Evolutionary conservation across 2,888 invertebrate genomes (phyloP).

Genomic region (Chymomyza procnemis): DNA sequence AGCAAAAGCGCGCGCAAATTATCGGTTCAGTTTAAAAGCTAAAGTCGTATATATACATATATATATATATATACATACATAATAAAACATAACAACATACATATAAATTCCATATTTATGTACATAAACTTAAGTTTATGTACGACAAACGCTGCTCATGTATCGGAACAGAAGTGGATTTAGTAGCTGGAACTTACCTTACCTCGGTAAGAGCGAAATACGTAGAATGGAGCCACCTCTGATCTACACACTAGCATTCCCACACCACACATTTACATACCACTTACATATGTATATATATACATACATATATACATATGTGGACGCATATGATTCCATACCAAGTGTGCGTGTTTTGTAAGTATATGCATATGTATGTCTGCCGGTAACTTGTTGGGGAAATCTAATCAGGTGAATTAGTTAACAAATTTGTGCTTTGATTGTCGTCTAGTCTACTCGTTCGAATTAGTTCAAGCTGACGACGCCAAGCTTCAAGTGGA

Average conservation of each 20-base stretch:
- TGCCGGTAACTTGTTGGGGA: slow-evolving; percentile 18
- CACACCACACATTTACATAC: neutral
- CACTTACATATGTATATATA: neutral
- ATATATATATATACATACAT: too few relatives aligned
- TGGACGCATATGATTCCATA: neutral
- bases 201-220: too few relatives aligned
- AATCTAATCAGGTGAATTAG: slow-evolving; percentile 59
- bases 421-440: slow-evolving; percentile 19
- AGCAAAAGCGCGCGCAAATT: too few relatives aligned
- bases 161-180: too few relatives aligned
- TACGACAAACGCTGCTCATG: too few relatives aligned
- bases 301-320: neutral
- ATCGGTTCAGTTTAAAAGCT: too few relatives aligned
- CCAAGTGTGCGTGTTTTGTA: neutral
- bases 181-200: too few relatives aligned
- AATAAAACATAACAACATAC: too few relatives aligned
- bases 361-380: neutral
- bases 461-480: neutral
- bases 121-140: too few relatives aligned
- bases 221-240: too few relatives aligned
- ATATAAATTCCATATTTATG: too few relatives aligned
- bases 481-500: neutral
- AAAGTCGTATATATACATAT: too few relatives aligned
- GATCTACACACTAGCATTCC: neutral
- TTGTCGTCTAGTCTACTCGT: neutral